Percentiles rank a stretch among this genome's conserved stretches.
These are phyloP conservation scores for Stramonita haemastoma DNA, from an alignment of 2,888 invertebrate genomes.

Conservation along the genomic window DNA sequence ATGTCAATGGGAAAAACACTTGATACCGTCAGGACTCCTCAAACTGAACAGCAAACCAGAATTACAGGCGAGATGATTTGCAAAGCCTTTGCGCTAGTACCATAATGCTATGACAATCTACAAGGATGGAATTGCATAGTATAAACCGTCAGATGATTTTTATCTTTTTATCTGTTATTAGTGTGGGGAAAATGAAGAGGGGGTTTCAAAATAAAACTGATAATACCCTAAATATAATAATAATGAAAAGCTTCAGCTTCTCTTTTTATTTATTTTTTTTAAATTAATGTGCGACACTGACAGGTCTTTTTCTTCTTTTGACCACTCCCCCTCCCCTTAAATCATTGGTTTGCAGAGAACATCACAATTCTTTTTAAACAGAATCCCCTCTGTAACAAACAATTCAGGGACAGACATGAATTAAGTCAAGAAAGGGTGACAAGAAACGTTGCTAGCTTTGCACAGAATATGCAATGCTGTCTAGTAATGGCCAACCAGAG, in stretches of 20 bases:
- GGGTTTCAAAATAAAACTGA: background rate
- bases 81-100: background rate
- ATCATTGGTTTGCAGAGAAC: background rate
- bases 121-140: conserved; percentile 31
- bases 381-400: background rate
- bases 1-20: background rate
- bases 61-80: conserved; percentile 4
- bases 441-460: background rate
- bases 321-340: background rate
- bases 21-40: background rate
- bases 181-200: too few species aligned
- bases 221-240: background rate
- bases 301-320: background rate
- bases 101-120: conserved; percentile 23
- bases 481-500: background rate
- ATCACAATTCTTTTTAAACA: background rate
- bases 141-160: conserved; percentile 12
- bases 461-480: conserved; percentile 53
- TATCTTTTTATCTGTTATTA: too few species aligned
- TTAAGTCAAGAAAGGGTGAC: background rate
- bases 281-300: background rate
- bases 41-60: background rate
- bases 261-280: background rate
- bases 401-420: background rate
- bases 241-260: background rate